Base-by-base conservation (phyloP, 2,888 invertebrate genomes). In the Clostera curtula region DNA sequence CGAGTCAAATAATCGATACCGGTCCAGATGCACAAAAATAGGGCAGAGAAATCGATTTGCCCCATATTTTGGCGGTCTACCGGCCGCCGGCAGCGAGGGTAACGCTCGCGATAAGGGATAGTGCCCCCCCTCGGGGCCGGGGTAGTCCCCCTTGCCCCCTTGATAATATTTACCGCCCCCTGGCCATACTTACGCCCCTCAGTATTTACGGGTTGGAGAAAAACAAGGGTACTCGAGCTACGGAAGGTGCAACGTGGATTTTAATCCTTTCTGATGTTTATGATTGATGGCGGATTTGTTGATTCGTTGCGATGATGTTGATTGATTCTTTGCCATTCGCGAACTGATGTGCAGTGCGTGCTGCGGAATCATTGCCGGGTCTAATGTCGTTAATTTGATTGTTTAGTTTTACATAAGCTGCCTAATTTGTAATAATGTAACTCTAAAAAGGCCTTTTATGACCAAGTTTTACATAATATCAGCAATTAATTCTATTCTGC, bases 211-310 rank as follows among this genome's bases (percentile, higher is more conserved):
- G 82, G 73, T 77, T 80, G 74, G 79, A 83, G 83, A 82, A 83
- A 83, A 83, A 83, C 83, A 83, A 82, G 83, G 83, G 83, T 79
- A 82, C 80, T 80, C 76, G 71, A 77, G 76, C 76, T 74, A 73
- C 68, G 66, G 79, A 80, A 83, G 83, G 83, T 83, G 83, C 83
- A 83, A 80, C 82, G 82, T 80, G 76, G 79, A 83, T 83, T 82
- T 80, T 83, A 83, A 83, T 83, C 83, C 83, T 80, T 83, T 80
- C 74, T 77, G 82, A 83, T 80, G 82, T 79, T 79, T 82, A 74
- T 83, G 83, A 83, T 83, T 80, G 83, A 83, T 83, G 83, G 70
- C 72, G 79, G 80, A 82, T 82, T 82, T 74, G 56, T 75, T 63
- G 77, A 74, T 79, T 74, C 73, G 65, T 63, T 71, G 69, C 60